Conservation (phyloP, 2,888 invertebrate genomes). For the Rotaria magnacalcarata region DNA sequence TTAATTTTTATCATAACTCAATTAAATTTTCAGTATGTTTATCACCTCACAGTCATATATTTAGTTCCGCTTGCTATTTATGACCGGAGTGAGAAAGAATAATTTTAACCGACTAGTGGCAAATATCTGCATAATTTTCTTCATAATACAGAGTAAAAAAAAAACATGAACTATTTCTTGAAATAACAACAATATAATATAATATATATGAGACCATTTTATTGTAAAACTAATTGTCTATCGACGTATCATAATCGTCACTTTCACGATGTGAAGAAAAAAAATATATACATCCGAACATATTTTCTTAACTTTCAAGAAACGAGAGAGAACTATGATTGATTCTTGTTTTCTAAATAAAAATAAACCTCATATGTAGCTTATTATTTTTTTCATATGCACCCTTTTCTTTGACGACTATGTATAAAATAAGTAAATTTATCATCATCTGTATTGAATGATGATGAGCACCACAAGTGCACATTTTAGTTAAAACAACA, state of each 20-base stretch:
- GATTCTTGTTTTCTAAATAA: not conserved
- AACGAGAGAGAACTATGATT: not conserved
- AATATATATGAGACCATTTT: not conserved
- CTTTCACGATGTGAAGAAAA: not conserved
- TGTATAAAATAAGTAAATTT: slow-evolving; percentile 7
- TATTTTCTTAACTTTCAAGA: not conserved
- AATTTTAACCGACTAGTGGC: not conserved
- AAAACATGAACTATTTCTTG: not conserved
- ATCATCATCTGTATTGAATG: slow-evolving; percentile 26
- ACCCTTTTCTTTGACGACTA: not conserved
- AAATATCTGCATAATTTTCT: not conserved
- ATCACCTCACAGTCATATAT: not conserved
- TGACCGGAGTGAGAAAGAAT: not conserved
- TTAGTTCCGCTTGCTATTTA: not conserved
- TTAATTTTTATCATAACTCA: not conserved
- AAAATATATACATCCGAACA: not conserved
- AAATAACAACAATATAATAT: not conserved
- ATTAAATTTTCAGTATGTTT: not conserved
- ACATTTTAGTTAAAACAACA: slow-evolving; percentile 38
- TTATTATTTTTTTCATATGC: not conserved
- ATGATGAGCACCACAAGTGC: slow-evolving; percentile 34
- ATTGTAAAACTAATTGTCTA: not conserved
- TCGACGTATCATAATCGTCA: not conserved
- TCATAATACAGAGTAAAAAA: not conserved
- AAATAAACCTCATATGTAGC: slow-evolving; percentile 5